These are phyloP conservation scores for Pachymerium ferrugineum DNA, from an alignment of 2,888 invertebrate genomes.

Conservation along the genomic window DNA sequence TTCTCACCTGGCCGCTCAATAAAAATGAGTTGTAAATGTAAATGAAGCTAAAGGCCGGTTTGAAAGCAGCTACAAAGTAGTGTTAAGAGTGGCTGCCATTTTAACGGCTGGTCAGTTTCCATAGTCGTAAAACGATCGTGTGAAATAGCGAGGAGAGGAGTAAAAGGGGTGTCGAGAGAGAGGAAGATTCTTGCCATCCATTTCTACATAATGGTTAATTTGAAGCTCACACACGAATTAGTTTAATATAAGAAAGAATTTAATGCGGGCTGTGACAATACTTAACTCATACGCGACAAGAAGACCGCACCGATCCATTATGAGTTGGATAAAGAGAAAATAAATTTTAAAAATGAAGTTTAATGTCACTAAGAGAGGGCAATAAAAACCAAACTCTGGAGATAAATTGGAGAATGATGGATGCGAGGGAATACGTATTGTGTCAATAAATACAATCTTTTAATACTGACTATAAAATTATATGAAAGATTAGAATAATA, in stretches of 20 bases:
- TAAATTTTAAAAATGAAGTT: no score
- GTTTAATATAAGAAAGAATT: background rate
- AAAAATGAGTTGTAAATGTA: conserved; percentile 6
- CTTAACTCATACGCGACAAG: no score
- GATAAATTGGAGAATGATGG: no score
- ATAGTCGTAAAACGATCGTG: conserved; percentile 10
- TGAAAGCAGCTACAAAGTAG: conserved; percentile 4
- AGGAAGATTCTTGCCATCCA: background rate
- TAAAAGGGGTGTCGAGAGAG: background rate
- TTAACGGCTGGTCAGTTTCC: conserved; percentile 17
- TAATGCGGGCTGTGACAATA: no score
- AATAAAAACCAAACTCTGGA: no score
- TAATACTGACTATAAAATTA: no score
- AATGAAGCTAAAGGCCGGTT: background rate
- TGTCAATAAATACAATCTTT: no score
- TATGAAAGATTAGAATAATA: no score
- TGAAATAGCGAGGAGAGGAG: background rate
- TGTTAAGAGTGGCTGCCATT: conserved; percentile 3
- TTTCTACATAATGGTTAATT: conserved; percentile 11
- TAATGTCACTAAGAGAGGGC: no score
- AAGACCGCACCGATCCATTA: no score
- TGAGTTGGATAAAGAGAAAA: no score
- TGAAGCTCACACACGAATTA: conserved; percentile 7
- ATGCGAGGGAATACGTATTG: no score
- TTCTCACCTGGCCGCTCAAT: conserved; percentile 13